These are phyloP conservation scores for Scomber scombrus DNA, from an alignment of 2,113 vertebrate genomes.

Conservation along the genomic window DNA sequence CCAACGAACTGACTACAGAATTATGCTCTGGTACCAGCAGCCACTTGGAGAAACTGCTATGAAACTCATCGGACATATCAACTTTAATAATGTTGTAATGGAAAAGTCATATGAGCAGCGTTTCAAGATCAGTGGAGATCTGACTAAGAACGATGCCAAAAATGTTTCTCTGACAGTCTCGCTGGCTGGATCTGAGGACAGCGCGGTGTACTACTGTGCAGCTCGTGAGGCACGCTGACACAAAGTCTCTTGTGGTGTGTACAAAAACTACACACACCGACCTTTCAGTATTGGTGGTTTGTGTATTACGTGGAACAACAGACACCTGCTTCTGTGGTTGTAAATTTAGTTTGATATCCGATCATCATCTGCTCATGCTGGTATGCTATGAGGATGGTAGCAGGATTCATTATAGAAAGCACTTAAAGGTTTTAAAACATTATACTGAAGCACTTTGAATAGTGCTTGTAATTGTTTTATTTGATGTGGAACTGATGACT, in stretches of 20 bases:
- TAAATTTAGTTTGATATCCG: neutral
- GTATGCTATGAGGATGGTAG: too few species aligned
- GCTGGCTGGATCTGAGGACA: constrained; percentile 2
- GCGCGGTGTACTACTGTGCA: constrained; percentile 65
- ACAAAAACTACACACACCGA: neutral
- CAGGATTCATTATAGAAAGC: too few species aligned
- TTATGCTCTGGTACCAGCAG: constrained; percentile 67
- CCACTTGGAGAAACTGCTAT: constrained; percentile 27
- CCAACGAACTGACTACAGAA: constrained; percentile 15
- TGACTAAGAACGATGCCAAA: neutral
- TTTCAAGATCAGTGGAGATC: constrained; percentile 45
- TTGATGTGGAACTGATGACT: too few species aligned
- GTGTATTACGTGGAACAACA: neutral
- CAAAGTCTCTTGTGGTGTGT: constrained; percentile 8
- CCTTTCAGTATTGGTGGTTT: neutral
- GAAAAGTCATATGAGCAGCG: constrained; percentile 24
- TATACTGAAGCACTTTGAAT: too few species aligned
- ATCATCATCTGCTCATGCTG: neutral
- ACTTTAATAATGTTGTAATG: neutral
- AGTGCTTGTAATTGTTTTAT: too few species aligned
- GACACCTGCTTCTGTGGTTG: neutral
- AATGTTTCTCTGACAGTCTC: constrained; percentile 3
- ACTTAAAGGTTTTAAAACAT: too few species aligned
- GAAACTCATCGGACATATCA: constrained; percentile 53
- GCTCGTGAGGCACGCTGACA: constrained; percentile 48